Evolutionary conservation across 2,888 invertebrate genomes (phyloP).

Genomic region (Entomobrya proxima): DNA sequence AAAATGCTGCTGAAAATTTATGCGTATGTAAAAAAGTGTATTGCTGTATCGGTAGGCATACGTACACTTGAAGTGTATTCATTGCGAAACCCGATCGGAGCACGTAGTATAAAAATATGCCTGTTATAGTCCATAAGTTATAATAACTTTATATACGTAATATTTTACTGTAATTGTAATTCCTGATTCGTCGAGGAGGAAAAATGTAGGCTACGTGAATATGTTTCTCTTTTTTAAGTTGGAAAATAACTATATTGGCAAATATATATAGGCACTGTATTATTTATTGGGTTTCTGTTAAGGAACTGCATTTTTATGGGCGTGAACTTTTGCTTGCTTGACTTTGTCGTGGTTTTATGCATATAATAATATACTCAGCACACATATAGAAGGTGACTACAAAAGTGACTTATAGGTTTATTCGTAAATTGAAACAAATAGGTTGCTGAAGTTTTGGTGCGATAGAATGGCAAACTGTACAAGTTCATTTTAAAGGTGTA

Average conservation of each 20-base stretch:
- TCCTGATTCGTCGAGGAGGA: neutral
- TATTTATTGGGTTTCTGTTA: neutral
- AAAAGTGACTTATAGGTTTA: slow-evolving; percentile 21
- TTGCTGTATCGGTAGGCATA: too few species aligned
- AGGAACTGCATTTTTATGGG: neutral
- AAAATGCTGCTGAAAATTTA: slow-evolving; percentile 38
- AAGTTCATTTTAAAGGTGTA: slow-evolving; percentile 40
- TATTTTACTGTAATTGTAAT: neutral
- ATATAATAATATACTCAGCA: neutral
- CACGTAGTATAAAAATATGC: neutral
- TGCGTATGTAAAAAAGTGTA: neutral
- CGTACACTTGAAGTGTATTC: neutral
- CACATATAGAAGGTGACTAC: neutral
- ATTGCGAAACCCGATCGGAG: neutral
- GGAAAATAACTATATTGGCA: neutral
- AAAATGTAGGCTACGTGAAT: slow-evolving; percentile 57
- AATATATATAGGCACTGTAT: neutral
- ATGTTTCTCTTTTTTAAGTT: neutral
- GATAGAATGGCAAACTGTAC: slow-evolving; percentile 4
- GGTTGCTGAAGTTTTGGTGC: slow-evolving; percentile 27
- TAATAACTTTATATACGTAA: neutral
- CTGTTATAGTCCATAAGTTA: neutral
- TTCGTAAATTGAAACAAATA: slow-evolving; percentile 33
- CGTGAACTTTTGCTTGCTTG: slow-evolving; percentile 19
- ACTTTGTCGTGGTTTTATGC: slow-evolving; percentile 45